Percentiles rank a stretch among this genome's conserved stretches.
These are phyloP conservation scores for Agelastica alni DNA, from an alignment of 2,888 invertebrate species.

Conservation along the genomic window DNA sequence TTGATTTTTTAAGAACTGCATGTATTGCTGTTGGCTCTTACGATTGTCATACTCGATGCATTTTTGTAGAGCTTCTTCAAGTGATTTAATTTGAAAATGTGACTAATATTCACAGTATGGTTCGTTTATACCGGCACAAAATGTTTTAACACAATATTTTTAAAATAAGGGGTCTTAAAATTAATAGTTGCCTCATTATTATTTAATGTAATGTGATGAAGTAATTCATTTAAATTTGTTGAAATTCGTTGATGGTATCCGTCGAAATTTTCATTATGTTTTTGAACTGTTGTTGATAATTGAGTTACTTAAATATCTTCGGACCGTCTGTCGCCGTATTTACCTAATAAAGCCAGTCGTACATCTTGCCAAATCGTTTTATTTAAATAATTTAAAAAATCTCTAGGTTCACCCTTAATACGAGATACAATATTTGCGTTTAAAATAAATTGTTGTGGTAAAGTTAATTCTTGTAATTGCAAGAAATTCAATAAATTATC, in stretches of 20 bases:
- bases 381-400: background rate
- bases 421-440: background rate
- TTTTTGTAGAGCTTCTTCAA: background rate
- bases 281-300: conserved; percentile 1
- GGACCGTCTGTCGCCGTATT: background rate
- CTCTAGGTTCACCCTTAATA: background rate
- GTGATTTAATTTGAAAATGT: background rate
- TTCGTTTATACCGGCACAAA: background rate
- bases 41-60: conserved; percentile 9
- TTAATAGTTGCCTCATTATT: background rate
- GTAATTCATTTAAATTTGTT: conserved; percentile 4
- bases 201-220: conserved; percentile 5
- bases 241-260: background rate
- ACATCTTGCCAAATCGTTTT: background rate
- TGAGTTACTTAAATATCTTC: conserved; percentile 1
- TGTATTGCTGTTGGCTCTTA: conserved; percentile 2
- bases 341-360: background rate
- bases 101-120: conserved; percentile 1
- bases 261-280: background rate
- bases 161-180: conserved; percentile 13
- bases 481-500: too few relatives aligned
- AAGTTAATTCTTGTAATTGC: background rate
- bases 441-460: background rate
- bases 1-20: too few relatives aligned
- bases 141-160: conserved; percentile 1